phyloP scores from a whole-genome alignment of 1,140 invertebrate genomes.

The Scaptomyza hsui region DNA sequence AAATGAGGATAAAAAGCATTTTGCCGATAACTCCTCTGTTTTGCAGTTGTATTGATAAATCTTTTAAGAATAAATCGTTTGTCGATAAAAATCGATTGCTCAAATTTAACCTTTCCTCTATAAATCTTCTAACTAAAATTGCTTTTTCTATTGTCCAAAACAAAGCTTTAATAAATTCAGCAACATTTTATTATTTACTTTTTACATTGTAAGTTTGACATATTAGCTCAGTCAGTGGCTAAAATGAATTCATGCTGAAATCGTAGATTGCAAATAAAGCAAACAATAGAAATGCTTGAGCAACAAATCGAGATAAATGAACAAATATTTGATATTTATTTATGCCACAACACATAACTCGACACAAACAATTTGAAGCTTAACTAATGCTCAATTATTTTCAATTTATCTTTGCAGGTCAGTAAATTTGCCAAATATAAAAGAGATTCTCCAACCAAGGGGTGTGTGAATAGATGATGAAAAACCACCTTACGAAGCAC shows the following conservation, averaged over 20 bases:
- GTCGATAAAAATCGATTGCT: too few species aligned
- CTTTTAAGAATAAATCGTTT: too few species aligned
- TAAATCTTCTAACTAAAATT: too few species aligned
- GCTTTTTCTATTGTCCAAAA: too few species aligned
- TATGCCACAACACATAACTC: background rate
- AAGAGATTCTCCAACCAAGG: too few species aligned
- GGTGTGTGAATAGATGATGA: background rate
- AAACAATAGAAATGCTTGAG: background rate
- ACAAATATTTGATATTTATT: background rate
- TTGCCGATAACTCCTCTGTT: too few species aligned
- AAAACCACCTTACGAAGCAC: background rate
- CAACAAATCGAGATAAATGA: background rate
- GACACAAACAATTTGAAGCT: constrained; percentile 6
- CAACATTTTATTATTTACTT: too few species aligned
- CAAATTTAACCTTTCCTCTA: too few species aligned
- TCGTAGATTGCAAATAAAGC: background rate
- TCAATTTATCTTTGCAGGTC: constrained; percentile 56
- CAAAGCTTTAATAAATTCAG: too few species aligned
- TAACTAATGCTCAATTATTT: constrained; percentile 40
- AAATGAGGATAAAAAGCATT: too few species aligned
- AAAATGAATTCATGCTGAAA: background rate
- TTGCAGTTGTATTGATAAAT: too few species aligned
- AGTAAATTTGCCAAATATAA: constrained; percentile 32
- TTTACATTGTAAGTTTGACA: background rate
- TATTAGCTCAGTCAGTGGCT: background rate